Base-by-base conservation (phyloP, 2,797 vertebrate species). In the Cossypha niveicapilla region DNA sequence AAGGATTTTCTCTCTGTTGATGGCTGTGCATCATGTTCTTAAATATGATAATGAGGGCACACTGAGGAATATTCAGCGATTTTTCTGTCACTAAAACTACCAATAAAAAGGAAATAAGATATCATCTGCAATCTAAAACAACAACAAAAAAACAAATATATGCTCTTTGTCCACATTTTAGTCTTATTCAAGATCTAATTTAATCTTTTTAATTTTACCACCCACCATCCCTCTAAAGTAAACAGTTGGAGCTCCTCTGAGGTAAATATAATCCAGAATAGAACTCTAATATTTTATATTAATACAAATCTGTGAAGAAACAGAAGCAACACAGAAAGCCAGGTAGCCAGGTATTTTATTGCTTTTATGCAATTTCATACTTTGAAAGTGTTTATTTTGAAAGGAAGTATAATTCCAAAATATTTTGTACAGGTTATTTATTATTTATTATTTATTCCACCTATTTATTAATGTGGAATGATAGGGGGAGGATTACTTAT, bases 401-500 rank as follows among this genome's bases (percentile, higher is more conserved):
- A 57, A 27, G n/a, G 18, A 18, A 35, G 11, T 15, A 27, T 42
- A n/a, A 57, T 57, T 65, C 35, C 9, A 65, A 65, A 35, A 65
- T n/a, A 21, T 42, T 73, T 57, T 50, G 11, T 30, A 25, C 13
- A 5, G 11, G 6, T 42, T 48, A 12, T 42, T 73, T 19, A 22
- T 57, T 48, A 12, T 42, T 73, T 19, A 22, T 57, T 57, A 42
- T 50, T 50, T 50, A 28, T 50, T 28, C 25, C 25, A 50, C 25
- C 25, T 50, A 11, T 28, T 50, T 50, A 17, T 50, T 50, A 50
- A 42, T 7, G 25, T 27, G 9, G 18, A 42, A 57, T 35, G 9
- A 10, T 0, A 0, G 11, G 27, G 11, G 18, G 3, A 50, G 9
- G 25, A 35, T 56, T 57, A 12, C 9, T n/a, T 48, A 57, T 10